A percentile compares a stretch with the other conserved stretches of the same genome.
Conservation (phyloP, 2,113 vertebrate genomes). For the Limanda limanda region DNA sequence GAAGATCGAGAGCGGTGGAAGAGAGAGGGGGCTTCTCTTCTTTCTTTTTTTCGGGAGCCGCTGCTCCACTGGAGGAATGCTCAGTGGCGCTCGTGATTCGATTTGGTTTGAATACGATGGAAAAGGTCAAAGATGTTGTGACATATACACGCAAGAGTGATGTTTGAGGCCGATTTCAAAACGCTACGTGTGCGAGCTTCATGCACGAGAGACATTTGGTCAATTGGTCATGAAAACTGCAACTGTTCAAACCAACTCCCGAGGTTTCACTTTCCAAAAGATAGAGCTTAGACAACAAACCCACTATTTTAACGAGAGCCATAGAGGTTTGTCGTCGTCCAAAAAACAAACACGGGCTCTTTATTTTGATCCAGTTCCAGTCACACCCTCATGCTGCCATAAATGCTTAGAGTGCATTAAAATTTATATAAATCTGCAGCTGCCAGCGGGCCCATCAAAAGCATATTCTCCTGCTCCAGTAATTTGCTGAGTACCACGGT, state of each 20-base stretch:
- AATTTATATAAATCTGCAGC: not conserved
- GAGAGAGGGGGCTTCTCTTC: not conserved
- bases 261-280: not conserved
- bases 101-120: not conserved
- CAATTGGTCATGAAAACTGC: not conserved
- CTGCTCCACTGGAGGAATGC: slow-evolving; percentile 20
- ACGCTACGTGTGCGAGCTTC: not conserved
- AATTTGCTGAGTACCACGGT: not conserved
- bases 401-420: not conserved
- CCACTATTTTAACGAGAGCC: not conserved
- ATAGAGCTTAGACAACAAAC: not conserved
- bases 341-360: not conserved
- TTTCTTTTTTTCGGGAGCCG: not conserved
- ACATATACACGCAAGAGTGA: not conserved
- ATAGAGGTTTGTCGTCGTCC: not conserved
- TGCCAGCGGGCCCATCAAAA: not conserved
- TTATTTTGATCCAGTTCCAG: not conserved
- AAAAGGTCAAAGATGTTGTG: not conserved
- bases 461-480: not conserved
- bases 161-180: not conserved
- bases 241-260: not conserved
- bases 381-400: not conserved
- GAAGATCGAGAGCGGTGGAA: slow-evolving; percentile 42
- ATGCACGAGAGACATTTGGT: too few relatives aligned
- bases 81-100: slow-evolving; percentile 17